Conservation (phyloP, 2,888 invertebrate genomes). For the Cotesia congregata region DNA sequence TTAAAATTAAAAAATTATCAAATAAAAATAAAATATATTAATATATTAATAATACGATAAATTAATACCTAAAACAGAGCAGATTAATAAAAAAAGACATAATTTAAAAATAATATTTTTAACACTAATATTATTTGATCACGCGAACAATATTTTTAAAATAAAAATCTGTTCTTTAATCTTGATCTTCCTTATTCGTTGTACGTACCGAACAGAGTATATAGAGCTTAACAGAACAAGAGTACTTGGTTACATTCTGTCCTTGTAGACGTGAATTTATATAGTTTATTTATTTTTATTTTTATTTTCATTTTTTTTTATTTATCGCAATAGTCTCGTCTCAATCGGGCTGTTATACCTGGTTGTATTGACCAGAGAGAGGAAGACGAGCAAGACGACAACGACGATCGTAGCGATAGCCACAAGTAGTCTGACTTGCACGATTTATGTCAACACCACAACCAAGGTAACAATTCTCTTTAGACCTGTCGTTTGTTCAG, state of each 20-base stretch:
- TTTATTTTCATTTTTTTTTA: constrained; percentile 1
- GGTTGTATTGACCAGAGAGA: constrained; percentile 24
- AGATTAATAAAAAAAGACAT: background rate
- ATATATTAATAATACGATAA: background rate
- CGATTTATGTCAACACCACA: constrained; percentile 49
- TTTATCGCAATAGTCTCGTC: constrained; percentile 1
- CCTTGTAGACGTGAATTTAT: background rate
- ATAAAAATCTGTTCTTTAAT: background rate
- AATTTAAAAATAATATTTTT: background rate
- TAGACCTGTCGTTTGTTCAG: constrained; percentile 43
- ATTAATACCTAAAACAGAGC: background rate
- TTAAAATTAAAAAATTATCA: constrained; percentile 1
- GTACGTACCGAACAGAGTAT: background rate
- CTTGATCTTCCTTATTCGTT: background rate
- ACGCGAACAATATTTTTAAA: background rate
- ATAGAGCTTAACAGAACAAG: background rate
- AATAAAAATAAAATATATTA: background rate
- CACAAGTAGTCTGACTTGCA: constrained; percentile 32
- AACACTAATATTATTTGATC: background rate
- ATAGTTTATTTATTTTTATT: background rate
- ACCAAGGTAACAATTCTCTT: constrained; percentile 43
- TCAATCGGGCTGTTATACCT: background rate
- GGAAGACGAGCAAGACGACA: constrained; percentile 26
- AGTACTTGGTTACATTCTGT: background rate
- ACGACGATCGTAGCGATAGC: constrained; percentile 23